Percentiles rank a stretch among this genome's conserved stretches.
Evolutionary conservation across 2,113 vertebrate species (phyloP).

Genomic region (Dicrurus megarhynchus): DNA sequence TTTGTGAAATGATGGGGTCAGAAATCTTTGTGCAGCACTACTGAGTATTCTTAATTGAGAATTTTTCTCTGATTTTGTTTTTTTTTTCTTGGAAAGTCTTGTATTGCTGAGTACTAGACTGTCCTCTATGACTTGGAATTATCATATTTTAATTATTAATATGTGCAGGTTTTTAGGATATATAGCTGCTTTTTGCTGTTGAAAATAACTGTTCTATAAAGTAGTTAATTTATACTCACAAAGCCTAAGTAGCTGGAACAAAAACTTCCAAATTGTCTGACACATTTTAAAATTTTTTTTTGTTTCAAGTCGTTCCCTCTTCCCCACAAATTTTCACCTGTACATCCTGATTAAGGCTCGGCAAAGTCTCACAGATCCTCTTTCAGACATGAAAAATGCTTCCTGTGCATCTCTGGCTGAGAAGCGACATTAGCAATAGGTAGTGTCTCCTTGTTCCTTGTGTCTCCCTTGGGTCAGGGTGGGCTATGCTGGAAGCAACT

Average conservation of each 20-base stretch:
- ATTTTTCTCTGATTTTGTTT: neutral
- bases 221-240: neutral
- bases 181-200: neutral
- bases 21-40: neutral
- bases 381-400: neutral
- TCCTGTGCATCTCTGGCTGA: neutral
- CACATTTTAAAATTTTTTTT: neutral
- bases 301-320: neutral
- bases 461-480: neutral
- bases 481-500: neutral
- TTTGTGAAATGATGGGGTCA: neutral
- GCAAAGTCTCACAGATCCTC: neutral
- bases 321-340: neutral
- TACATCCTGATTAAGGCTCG: neutral
- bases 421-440: neutral
- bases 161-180: neutral
- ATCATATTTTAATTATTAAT: neutral
- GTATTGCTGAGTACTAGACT: neutral
- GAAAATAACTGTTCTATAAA: neutral
- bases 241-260: neutral
- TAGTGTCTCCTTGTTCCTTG: neutral
- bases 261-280: neutral
- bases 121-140: neutral
- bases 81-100: neutral
- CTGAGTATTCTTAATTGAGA: neutral